phyloP scores from a whole-genome alignment of 2,888 invertebrate species.

The Oegoconia quadripuncta region DNA sequence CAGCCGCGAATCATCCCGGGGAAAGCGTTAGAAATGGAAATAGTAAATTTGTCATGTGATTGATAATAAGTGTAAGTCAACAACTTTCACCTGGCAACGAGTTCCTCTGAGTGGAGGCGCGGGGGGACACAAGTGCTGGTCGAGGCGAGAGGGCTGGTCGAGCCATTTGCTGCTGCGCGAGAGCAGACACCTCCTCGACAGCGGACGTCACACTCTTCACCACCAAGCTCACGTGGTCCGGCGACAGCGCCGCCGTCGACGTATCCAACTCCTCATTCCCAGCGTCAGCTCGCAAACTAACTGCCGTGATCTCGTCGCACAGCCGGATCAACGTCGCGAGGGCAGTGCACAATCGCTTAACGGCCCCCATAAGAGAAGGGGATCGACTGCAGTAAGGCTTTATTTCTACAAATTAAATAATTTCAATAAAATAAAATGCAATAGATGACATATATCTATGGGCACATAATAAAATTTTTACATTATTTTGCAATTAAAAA shows the following conservation, averaged over 20 bases:
- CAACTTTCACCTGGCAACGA: slow-evolving; percentile 70
- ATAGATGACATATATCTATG: not conserved
- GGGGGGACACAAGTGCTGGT: slow-evolving; percentile 65
- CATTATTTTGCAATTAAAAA: not conserved
- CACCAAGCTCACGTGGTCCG: slow-evolving; percentile 62
- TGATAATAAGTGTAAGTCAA: too few species aligned
- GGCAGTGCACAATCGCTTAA: slow-evolving; percentile 91
- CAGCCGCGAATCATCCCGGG: too few species aligned
- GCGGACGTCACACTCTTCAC: slow-evolving; percentile 63
- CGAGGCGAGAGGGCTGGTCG: slow-evolving; percentile 71
- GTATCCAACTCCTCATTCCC: slow-evolving; percentile 57
- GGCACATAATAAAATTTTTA: not conserved
- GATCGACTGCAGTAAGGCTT: slow-evolving; percentile 78
- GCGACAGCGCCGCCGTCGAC: slow-evolving; percentile 53
- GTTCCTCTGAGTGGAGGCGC: slow-evolving; percentile 72
- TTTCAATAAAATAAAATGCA: not conserved
- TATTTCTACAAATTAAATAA: slow-evolving; percentile 57
- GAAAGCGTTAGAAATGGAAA: too few species aligned
- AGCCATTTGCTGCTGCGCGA: slow-evolving; percentile 91
- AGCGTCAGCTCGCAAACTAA: slow-evolving; percentile 81
- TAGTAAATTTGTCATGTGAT: too few species aligned
- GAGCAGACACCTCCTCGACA: slow-evolving; percentile 78
- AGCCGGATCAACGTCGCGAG: slow-evolving; percentile 92
- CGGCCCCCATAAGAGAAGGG: slow-evolving; percentile 86
- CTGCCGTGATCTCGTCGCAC: slow-evolving; percentile 92